Evolutionary conservation across 2,888 invertebrate genomes (phyloP).

Genomic region (Agrotis puta): DNA sequence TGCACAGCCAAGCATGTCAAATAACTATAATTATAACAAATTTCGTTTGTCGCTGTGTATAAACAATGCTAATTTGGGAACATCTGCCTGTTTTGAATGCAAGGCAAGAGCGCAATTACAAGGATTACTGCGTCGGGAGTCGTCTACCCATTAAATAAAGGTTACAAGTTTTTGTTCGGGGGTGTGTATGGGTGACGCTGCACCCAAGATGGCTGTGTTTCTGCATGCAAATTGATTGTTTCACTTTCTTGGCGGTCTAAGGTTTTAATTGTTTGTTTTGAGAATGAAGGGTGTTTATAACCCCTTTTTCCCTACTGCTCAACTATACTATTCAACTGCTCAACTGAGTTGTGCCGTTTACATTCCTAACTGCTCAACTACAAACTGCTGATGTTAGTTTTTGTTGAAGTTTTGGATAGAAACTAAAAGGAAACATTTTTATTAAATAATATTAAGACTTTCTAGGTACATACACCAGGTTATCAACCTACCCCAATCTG

Average conservation of each 20-base stretch:
- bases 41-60: slow-evolving; percentile 74
- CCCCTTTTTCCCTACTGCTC: too few species aligned
- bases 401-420: background rate
- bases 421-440: background rate
- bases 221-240: slow-evolving; percentile 64
- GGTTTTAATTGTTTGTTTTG: slow-evolving; percentile 61
- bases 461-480: too few species aligned
- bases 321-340: too few species aligned
- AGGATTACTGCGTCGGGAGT: slow-evolving; percentile 83
- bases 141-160: slow-evolving; percentile 84
- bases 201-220: slow-evolving; percentile 56
- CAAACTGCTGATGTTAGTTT: background rate
- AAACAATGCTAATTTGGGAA: slow-evolving; percentile 85
- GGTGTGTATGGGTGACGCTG: slow-evolving; percentile 67
- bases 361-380: too few species aligned
- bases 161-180: slow-evolving; percentile 81
- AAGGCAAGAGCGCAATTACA: slow-evolving; percentile 81
- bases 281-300: background rate
- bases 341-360: too few species aligned
- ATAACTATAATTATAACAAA: slow-evolving; percentile 80
- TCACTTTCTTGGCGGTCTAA: slow-evolving; percentile 48
- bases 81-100: slow-evolving; percentile 87
- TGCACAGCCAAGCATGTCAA: slow-evolving; percentile 55
- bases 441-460: too few species aligned
- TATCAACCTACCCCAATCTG: too few species aligned